Percentiles rank a stretch among this genome's conserved stretches.
Evolutionary conservation across 2,113 vertebrate species (phyloP).

Genomic region (Eptesicus fuscus): DNA sequence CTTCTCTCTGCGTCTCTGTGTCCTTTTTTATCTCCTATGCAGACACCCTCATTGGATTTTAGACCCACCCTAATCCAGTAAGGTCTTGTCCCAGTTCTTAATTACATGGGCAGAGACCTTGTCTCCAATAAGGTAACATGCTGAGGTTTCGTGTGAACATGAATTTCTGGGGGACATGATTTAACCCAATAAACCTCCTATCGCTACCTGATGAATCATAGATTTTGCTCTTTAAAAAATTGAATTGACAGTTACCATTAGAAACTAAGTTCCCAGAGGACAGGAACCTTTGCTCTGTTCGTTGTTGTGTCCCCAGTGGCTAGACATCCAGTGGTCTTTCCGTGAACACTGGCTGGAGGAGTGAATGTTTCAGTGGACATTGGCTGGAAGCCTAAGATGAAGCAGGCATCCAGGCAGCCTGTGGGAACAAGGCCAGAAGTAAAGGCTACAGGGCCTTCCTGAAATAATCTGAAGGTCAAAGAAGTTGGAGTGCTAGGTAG

Average conservation of each 20-base stretch:
- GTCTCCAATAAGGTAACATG: neutral
- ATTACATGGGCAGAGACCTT: neutral
- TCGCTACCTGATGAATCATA: neutral
- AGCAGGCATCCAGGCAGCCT: neutral
- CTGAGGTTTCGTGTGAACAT: neutral
- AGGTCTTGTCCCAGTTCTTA: neutral
- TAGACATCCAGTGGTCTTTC: too few relatives aligned
- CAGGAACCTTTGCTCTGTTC: neutral
- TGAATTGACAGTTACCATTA: neutral
- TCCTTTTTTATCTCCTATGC: neutral
- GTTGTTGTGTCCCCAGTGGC: fast-evolving
- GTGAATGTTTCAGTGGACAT: too few relatives aligned
- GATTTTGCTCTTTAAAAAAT: neutral
- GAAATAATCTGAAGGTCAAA: neutral
- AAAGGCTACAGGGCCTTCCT: neutral
- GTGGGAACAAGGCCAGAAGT: neutral
- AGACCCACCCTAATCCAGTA: neutral
- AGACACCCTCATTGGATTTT: neutral
- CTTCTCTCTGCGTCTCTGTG: neutral
- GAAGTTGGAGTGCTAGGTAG: neutral
- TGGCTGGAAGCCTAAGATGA: too few relatives aligned
- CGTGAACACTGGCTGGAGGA: neutral
- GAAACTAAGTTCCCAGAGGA: neutral
- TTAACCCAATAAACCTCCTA: neutral
- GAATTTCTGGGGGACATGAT: neutral